Percentiles rank a stretch among this genome's conserved stretches.
Conservation (phyloP, 2,797 vertebrate species). For the Yasuhikotakia modesta region DNA sequence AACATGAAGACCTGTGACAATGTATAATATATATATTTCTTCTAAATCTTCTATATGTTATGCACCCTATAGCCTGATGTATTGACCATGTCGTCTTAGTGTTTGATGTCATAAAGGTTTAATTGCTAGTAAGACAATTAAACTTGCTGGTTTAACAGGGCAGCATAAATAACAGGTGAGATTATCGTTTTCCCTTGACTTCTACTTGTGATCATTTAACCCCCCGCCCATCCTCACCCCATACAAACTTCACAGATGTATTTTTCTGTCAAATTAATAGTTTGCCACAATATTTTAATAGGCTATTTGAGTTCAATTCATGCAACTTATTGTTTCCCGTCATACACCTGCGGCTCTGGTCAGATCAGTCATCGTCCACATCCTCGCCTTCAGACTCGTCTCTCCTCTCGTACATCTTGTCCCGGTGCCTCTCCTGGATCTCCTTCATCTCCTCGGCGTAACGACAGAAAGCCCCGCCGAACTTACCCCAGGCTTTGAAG, state of each 20-base stretch:
- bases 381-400: conserved; percentile 94
- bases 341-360: conserved; percentile 72
- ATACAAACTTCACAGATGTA: conserved; percentile 51
- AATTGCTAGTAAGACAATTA: conserved; percentile 58
- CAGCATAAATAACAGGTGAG: conserved; percentile 44
- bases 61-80: conserved; percentile 12
- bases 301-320: conserved; percentile 75
- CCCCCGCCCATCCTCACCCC: conserved; percentile 35
- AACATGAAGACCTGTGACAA: conserved; percentile 24
- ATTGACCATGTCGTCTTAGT: conserved; percentile 29
- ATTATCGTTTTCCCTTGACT: conserved; percentile 39
- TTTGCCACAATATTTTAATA: conserved; percentile 76
- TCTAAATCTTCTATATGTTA: conserved; percentile 17
- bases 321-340: conserved; percentile 54
- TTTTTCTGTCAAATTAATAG: conserved; percentile 71
- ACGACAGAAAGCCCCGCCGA: conserved; percentile 90
- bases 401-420: conserved; percentile 89
- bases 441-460: conserved; percentile 98
- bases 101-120: conserved; percentile 64
- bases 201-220: not conserved
- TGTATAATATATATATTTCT: conserved; percentile 10
- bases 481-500: conserved; percentile 94
- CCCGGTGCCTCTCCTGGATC: conserved; percentile 91
- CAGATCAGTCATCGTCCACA: conserved; percentile 90
- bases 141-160: conserved; percentile 69